These are phyloP conservation scores for Listrodromus nycthemerus DNA, from an alignment of 2,888 invertebrate species.

Conservation along the genomic window DNA sequence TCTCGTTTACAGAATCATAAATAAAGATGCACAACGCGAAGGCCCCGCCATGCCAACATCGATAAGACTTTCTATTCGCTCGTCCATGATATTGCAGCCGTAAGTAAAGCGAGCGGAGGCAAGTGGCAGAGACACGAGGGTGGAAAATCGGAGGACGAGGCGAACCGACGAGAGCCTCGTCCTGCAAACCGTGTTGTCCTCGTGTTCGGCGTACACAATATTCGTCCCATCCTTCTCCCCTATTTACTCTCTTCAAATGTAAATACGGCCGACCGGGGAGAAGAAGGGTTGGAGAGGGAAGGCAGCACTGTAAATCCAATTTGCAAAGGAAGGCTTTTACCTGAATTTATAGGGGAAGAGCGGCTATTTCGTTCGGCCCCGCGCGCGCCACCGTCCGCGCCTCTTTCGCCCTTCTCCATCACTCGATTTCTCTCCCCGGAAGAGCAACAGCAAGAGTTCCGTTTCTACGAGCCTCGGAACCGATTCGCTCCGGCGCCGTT, in stretches of 20 bases:
- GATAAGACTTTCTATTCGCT: constrained; percentile 42
- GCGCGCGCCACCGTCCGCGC: constrained; percentile 6
- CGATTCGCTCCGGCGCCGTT: constrained; percentile 25
- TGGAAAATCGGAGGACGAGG: background rate
- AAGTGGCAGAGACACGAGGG: constrained; percentile 35
- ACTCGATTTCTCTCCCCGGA: constrained; percentile 33
- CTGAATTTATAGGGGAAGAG: constrained; percentile 48
- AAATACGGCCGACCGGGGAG: constrained; percentile 16
- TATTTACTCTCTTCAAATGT: constrained; percentile 51
- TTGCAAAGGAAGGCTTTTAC: constrained; percentile 49
- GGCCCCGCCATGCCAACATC: background rate
- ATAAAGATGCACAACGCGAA: background rate
- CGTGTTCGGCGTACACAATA: constrained; percentile 43
- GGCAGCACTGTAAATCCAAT: constrained; percentile 48
- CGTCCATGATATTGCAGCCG: constrained; percentile 37
- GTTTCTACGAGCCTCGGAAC: constrained; percentile 16
- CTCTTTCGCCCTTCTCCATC: constrained; percentile 21
- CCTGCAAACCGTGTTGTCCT: constrained; percentile 32
- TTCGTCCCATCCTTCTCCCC: constrained; percentile 33
- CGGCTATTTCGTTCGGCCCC: constrained; percentile 42
- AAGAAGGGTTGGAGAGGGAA: background rate
- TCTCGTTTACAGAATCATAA: constrained; percentile 32
- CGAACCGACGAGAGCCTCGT: constrained; percentile 16
- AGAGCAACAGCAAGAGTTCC: constrained; percentile 23
- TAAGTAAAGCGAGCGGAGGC: constrained; percentile 23